Evolutionary conservation across 2,113 vertebrate genomes (phyloP).

Genomic region (Lycaon pictus): DNA sequence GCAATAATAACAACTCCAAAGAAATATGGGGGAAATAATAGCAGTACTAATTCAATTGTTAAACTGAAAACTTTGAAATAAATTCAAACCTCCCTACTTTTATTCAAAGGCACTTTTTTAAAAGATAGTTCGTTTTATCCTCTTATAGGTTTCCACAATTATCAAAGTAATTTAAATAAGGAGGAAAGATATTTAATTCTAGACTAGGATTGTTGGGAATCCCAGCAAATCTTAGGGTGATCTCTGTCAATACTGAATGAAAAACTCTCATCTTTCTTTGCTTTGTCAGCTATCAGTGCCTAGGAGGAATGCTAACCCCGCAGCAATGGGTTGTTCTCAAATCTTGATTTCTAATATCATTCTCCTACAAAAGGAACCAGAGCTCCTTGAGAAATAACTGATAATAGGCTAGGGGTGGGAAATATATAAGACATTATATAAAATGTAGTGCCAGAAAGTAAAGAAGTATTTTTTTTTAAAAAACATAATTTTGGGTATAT

Average conservation of each 20-base stretch:
- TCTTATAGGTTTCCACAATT: not conserved
- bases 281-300: not conserved
- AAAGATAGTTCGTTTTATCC: not conserved
- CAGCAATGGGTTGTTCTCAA: not conserved
- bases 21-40: not conserved
- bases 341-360: not conserved
- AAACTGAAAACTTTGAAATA: constrained; percentile 10
- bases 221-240: not conserved
- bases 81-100: constrained; percentile 17
- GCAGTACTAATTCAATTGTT: not conserved
- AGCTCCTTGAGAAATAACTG: not conserved
- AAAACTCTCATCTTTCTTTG: not conserved
- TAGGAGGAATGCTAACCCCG: not conserved
- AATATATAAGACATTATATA: not conserved
- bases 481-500: not conserved
- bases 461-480: not conserved
- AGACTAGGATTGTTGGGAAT: not conserved
- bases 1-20: not conserved
- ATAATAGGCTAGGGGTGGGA: not conserved
- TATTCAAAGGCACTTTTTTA: not conserved
- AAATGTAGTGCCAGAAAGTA: not conserved
- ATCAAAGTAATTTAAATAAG: not conserved
- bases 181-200: not conserved
- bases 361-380: not conserved
- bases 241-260: not conserved